Evolutionary conservation across 2,888 invertebrate genomes (phyloP), one percentile per base, ranked within the genome.

Genomic region (Neoitamus cyanurus): DNA sequence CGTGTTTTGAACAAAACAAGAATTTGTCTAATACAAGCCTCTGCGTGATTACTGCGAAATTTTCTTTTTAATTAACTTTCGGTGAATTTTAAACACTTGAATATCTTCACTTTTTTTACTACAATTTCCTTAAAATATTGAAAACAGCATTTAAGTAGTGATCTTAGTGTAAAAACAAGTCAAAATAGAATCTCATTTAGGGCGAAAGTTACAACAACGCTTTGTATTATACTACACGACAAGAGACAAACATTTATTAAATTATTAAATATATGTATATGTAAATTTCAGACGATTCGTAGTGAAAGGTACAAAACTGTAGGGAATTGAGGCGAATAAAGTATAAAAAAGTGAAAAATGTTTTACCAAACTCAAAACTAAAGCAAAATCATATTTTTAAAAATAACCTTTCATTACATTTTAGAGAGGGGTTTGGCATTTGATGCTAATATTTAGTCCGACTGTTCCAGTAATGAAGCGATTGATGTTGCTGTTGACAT

Each of bases 401-500:
- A 58, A 80, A 80, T 9, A 31, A 20, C 34, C n/a, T 20, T 75
- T 37, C 36, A 37, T 75, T 36, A 30, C 34, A 25, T 5, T 28
- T 11, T 11, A 70, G 20, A 34, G 37, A 9, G 25, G 25, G 2
- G 9, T 58, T 7, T 7, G 4, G 25, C 7, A 46, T 46, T 42
- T 42, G 28, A 20, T 77, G 37, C 42, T 42, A 77, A 46, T 46
- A 68, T 58, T 77, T 84, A 77, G 7, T 75, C 84, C n/a, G 58
- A 3, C 15, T 75, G 68, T 20, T 84, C 84, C 11, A 84, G 15
- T 25, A 86, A 58, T 30, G 86, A 86, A n/a, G 83, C 72, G 48
- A 85, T 42, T 34, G 86, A 86, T 83, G 86, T 84, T 28, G 86
- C 78, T 46, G 86, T 86, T 34, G 86, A 84, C 31, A 84, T 48